Evolutionary conservation across 1,140 invertebrate species (phyloP), one percentile per base, ranked within the genome.

Genomic region (Pseudoatta argentina): DNA sequence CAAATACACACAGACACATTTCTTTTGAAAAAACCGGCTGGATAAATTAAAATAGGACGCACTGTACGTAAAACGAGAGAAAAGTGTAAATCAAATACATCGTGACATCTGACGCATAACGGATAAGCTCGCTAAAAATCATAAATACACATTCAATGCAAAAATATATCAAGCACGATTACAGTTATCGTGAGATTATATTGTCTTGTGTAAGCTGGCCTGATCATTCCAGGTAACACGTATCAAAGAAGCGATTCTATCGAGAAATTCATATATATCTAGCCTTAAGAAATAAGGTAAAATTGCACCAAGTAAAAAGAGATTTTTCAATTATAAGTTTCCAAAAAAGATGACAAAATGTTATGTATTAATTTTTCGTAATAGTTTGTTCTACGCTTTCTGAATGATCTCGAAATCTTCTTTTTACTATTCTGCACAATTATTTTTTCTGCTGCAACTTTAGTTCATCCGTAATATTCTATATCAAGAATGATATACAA

Each of bases 121-220:
- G 55, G 75, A 86, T 71, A 92, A 93, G 91, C 92, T 92, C 86
- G 81, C 87, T 91, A 91, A 90, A 63, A 87, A 75, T 71, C 30
- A 87, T 88, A 77, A 69, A 87, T 87, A 89, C 90, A 88, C 89
- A 92, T 91, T 88, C 87, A 88, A 89, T 85, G 89, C 89, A 72
- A 73, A 72, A 78, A 91, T 89, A 86, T 88, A 86, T 88, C 77
- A 93, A 92, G 91, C 91, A 91, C 81, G 71, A 69, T 90, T 64
- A 85, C 75, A 89, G 66, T 91, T 75, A 85, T 88, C 61, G 77
- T 87, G 71, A 85, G 66, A 69, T 69, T 88, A 77, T 88, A 91
- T 67, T 53, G 63, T 79, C 81, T 88, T 85, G 71, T 87, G 75
- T 71, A 88, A 90, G 89, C 89, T 90, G 87, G 39, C 78, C 21